Evolutionary conservation across 2,113 vertebrate species (phyloP).

Genomic region (Coracopsis vasa): DNA sequence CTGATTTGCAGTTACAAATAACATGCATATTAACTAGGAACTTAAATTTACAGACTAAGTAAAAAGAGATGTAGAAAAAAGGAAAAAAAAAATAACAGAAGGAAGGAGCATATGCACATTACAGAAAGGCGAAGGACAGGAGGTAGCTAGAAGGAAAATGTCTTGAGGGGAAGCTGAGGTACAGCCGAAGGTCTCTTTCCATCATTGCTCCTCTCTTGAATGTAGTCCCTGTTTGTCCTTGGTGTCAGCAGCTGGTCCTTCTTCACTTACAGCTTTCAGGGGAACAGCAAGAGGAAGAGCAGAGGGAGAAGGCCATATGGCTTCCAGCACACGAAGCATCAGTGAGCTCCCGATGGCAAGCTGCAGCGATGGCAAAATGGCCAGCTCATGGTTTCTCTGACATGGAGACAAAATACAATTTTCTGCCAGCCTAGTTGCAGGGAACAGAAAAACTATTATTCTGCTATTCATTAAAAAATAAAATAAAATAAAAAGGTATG

Average conservation of each 20-base stretch:
- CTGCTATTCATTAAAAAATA: not conserved
- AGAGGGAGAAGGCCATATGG: not conserved
- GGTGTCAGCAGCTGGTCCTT: not conserved
- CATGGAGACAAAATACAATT: not conserved
- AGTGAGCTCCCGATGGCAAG: not conserved
- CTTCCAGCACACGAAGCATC: not conserved
- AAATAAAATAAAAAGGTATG: not conserved
- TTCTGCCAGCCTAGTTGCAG: not conserved
- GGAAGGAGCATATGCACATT: not conserved
- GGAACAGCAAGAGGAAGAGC: not conserved
- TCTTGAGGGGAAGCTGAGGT: not conserved
- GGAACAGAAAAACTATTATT: not conserved
- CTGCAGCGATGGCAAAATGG: not conserved
- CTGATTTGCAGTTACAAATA: conserved; percentile 1
- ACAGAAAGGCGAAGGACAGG: not conserved
- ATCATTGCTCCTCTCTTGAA: not conserved
- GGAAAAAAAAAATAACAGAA: fast-evolving
- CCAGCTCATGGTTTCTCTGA: not conserved
- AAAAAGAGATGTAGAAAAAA: not conserved
- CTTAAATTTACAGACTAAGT: not conserved
- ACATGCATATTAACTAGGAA: not conserved
- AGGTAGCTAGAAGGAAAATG: not conserved
- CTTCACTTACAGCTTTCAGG: not conserved
- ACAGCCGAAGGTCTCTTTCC: not conserved
- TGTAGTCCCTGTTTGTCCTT: not conserved